Evolutionary conservation across 2,113 vertebrate species (phyloP), one percentile per base, ranked within the genome.

Genomic region (Callopanchax toddi): DNA sequence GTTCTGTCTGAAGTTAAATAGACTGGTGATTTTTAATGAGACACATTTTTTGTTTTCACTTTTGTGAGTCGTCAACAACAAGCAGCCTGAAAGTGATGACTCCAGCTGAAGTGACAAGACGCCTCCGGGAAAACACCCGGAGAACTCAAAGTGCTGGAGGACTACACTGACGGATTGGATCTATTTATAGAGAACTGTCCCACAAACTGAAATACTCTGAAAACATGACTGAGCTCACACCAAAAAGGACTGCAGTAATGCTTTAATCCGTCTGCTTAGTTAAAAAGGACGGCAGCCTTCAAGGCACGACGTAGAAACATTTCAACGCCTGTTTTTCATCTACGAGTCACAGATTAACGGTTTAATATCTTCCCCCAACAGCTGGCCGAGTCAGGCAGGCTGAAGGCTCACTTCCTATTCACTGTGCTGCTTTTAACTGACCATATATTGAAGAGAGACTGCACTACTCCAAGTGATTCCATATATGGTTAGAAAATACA

Each of bases 401-500:
- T 43, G 62, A 83, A 55, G 32, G 11, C 32, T 76, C 48, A 85
- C 87, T 90, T 90, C 89, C 86, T 68, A 74, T 84, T 86, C 85
- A 36, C 56, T 22, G 17, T 67, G 26, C 64, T 62, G 74, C 60
- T 25, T 84, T 70, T 86, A 79, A 87, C 74, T 87, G 80, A 75
- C 40, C 54, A 29, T 26, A 34, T 74, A 70, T 60, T 64, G 21
- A n/a, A n/a, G n/a, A n/a, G n/a, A n/a, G n/a, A 29, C 44, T 10
- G 16, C 26, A 21, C 60, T 1, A 18, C 73, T 71, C 76, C 71
- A 17, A 75, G 25, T 43, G 76, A 66, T 76, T 81, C 89, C 87
- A 78, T 91, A 80, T 90, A 90, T 81, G 88, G 90, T 68, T 7
- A 60, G 50, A 17, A 34, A 44, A 82, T 67, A 40, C 39, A 13